Base-by-base conservation (phyloP, 2,797 vertebrate species). In the Phylloscopus collybita region DNA sequence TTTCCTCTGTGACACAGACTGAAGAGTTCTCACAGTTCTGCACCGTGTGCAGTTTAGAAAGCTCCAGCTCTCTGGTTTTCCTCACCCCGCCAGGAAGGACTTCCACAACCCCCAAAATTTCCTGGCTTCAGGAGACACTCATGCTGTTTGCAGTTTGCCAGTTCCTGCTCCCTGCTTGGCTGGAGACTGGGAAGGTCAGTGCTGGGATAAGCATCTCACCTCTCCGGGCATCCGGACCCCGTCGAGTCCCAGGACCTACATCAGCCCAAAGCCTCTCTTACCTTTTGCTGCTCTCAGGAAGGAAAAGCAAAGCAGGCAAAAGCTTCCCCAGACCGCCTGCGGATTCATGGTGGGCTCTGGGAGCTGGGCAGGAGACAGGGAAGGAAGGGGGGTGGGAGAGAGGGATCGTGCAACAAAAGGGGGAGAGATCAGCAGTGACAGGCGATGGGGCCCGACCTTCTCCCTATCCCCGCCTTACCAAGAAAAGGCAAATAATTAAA, bases 401-500 rank as follows among this genome's bases (percentile, higher is more conserved):
- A 49, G 15, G 72, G 53, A 32, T 22, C 6, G 1, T 1, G 4
- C 38, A 82, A 76, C 36, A 71, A 72, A 92, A 89, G 66, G 7
- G 66, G 47, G 70, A 27, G 13, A 30, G 86, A 60, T 81, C 0
- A 29, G 69, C 59, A 65, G 67, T 8, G 78, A 67, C 83, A 72
- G 91, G 54, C 36, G 8, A 7, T n/a, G 73, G 51, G 86, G 74
- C 88, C 82, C 5, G 10, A 40, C 83, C 84, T 57, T n/a, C 86
- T 86, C 70, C 81, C 82, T 74, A 1, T 93, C 93, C 80, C 74
- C 32, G 86, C 54, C 74, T 95, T 16, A 17, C 30, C 76, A 20
- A 30, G 23, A 44, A 38, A 90, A 92, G 90, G 95, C 89, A 93
- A 97, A 97, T 96, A 47, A 97, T 95, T 88, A 97, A 97, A 95